Evolutionary conservation across 2,113 vertebrate species (phyloP), one percentile per base, ranked within the genome.

Genomic region (Elephas maximus): DNA sequence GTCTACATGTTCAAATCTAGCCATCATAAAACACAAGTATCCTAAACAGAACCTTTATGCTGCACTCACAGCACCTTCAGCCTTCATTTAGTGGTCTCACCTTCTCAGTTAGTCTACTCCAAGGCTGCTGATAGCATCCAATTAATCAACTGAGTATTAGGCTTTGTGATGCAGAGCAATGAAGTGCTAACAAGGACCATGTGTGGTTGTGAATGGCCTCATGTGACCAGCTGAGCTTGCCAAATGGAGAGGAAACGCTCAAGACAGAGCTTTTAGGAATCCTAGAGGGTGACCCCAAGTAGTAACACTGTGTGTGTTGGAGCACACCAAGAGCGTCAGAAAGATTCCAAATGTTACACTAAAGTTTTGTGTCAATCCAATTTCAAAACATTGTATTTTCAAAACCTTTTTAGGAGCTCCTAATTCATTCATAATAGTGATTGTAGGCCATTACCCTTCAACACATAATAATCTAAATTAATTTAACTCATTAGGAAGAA

Each of bases 111-210:
- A 83, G 76, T 0, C 0, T 93, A 95, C 96, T 98, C 90, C 86
- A 93, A 90, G 95, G 93, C 96, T 98, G 95, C 95, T 98, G 97
- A 98, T 98, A 98, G 94, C 97, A 98, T 82, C 97, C 94, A 98
- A 98, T 98, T 98, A 98, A 98, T 97, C 98, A 98, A 94, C 82
- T 62, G 86, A 94, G 97, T 97, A 98, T 98, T 98, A 48, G 0
- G 88, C 98, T 97, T 97, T 94, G 98, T 97, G 97, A 97, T 97
- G 95, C 65, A 79, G 93, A 98, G 96, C 98, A 98, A 98, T 95
- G 97, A 98, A 98, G 98, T 98, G 98, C 97, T 99, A 99, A 99
- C 94, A 96, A 98, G 98, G 96, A 98, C 97, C 99, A 98, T 97
- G 96, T 99, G 99, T 98, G 98, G 81, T 76, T 97, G 95, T 95